Evolutionary conservation across 2,797 vertebrate genomes (phyloP).

Genomic region (Cyprinella venusta): DNA sequence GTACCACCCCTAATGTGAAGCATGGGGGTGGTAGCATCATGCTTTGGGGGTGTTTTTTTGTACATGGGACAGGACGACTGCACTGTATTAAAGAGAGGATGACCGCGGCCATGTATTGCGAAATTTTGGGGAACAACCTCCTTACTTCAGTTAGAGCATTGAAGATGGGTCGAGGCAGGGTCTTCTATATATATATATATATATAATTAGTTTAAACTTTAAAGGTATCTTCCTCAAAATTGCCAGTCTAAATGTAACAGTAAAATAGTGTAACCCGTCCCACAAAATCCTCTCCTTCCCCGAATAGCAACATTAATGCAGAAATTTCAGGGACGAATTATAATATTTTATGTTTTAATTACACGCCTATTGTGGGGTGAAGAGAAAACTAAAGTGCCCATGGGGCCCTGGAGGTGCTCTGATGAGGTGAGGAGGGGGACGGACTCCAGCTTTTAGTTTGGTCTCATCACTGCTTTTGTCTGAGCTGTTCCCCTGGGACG

Average conservation of each 20-base stretch:
- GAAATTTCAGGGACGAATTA: conserved; percentile 57
- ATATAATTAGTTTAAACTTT: background rate
- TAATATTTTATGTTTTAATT: conserved; percentile 64
- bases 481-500: conserved; percentile 71
- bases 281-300: background rate
- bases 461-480: conserved; percentile 73
- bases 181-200: no score
- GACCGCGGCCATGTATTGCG: no score
- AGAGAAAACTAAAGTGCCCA: conserved; percentile 59
- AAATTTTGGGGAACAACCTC: no score
- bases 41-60: no score
- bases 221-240: background rate
- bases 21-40: no score
- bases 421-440: conserved; percentile 49
- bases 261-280: background rate
- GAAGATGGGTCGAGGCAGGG: no score
- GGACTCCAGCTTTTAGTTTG: conserved; percentile 65
- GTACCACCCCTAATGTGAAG: no score
- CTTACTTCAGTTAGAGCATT: no score
- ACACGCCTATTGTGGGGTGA: conserved; percentile 59
- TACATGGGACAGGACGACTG: no score
- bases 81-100: no score
- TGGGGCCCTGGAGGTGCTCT: conserved; percentile 67
- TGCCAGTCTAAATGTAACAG: background rate
- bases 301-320: background rate